A percentile compares a stretch with the other conserved stretches of the same genome.
Conservation (phyloP, 2,888 invertebrate genomes). For the Tipula lateralis region DNA sequence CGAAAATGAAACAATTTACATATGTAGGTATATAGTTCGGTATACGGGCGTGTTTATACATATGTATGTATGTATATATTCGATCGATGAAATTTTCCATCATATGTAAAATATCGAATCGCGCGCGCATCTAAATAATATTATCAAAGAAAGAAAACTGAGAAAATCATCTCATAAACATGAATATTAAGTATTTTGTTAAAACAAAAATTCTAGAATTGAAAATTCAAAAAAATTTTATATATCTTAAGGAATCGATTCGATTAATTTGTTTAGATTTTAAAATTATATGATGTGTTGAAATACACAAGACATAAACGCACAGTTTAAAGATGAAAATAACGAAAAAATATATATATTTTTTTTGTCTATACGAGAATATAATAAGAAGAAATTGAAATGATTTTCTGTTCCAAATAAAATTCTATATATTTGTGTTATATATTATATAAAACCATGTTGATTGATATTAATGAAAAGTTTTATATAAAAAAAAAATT, state of each 20-base stretch:
- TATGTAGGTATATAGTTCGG: background rate
- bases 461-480: constrained; percentile 15
- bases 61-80: background rate
- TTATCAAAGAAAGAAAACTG: background rate
- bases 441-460: background rate
- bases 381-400: background rate
- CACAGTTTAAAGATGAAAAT: constrained; percentile 19
- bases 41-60: no score
- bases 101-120: background rate
- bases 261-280: constrained; percentile 24
- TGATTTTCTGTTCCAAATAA: background rate
- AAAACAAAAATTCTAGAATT: background rate
- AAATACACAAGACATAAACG: constrained; percentile 19
- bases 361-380: background rate
- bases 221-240: background rate
- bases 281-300: constrained; percentile 19
- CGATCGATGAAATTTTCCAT: background rate
- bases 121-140: constrained; percentile 4
- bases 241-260: constrained; percentile 20
- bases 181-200: background rate
- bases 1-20: background rate
- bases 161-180: constrained; percentile 11
- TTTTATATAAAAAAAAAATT: constrained; percentile 3
- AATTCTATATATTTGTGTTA: background rate
- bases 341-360: background rate